Evolutionary conservation across 2,797 vertebrate genomes (phyloP).

Genomic region (Leucoraja ocellata): DNA sequence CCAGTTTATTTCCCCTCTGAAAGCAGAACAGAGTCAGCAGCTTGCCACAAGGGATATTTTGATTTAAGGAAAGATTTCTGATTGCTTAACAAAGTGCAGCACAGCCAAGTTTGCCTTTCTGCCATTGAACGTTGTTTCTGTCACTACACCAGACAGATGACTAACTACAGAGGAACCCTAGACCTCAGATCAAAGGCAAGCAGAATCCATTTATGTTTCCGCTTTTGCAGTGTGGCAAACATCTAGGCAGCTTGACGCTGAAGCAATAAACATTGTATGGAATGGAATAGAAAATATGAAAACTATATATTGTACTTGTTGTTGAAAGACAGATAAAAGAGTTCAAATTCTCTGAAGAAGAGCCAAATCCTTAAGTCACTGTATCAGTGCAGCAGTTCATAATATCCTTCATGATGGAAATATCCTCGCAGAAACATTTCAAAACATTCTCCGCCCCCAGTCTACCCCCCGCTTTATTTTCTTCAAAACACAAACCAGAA

Average conservation of each 20-base stretch:
- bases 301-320: conserved; percentile 30
- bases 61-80: conserved; percentile 31
- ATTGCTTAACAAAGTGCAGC: conserved; percentile 19
- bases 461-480: not conserved
- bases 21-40: conserved; percentile 8
- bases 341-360: conserved; percentile 30
- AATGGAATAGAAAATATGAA: conserved; percentile 36
- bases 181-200: conserved; percentile 17
- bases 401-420: conserved; percentile 26
- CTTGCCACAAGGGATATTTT: conserved; percentile 33
- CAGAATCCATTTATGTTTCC: not conserved
- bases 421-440: conserved; percentile 33
- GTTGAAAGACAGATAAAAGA: conserved; percentile 38
- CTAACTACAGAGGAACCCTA: conserved; percentile 22
- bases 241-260: conserved; percentile 24
- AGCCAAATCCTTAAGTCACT: conserved; percentile 37
- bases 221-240: conserved; percentile 24
- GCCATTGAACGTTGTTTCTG: conserved; percentile 26
- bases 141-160: conserved; percentile 18
- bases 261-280: conserved; percentile 34
- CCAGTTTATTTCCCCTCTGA: conserved; percentile 38
- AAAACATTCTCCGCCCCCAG: conserved; percentile 18
- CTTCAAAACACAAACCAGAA: conserved; percentile 21
- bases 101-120: not conserved
- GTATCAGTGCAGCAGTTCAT: conserved; percentile 10